These are phyloP conservation scores for Drepana falcataria DNA, from an alignment of 2,888 invertebrate species.

Conservation along the genomic window DNA sequence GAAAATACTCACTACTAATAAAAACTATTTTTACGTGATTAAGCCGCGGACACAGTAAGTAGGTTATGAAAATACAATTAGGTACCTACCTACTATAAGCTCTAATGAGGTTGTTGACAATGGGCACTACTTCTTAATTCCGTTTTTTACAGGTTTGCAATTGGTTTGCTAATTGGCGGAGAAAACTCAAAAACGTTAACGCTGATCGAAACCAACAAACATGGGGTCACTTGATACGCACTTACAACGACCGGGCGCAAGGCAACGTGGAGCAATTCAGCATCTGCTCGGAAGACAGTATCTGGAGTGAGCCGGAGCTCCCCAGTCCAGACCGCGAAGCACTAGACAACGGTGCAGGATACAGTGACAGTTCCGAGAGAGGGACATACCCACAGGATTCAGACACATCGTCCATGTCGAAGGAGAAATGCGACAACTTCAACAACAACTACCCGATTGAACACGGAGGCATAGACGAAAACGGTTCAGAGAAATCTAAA, in stretches of 20 bases:
- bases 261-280: slow-evolving; percentile 90
- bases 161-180: slow-evolving; percentile 91
- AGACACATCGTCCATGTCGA: slow-evolving; percentile 45
- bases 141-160: slow-evolving; percentile 81
- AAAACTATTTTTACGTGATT: too few species aligned
- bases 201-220: slow-evolving; percentile 83
- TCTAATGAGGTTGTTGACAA: too few species aligned
- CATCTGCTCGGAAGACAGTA: slow-evolving; percentile 87
- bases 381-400: slow-evolving; percentile 47
- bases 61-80: too few species aligned
- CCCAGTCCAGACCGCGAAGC: slow-evolving; percentile 40
- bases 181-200: slow-evolving; percentile 87
- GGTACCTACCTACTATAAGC: too few species aligned
- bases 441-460: slow-evolving; percentile 47
- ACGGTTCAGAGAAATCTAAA: slow-evolving; percentile 32
- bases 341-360: slow-evolving; percentile 41
- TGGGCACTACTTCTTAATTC: neutral
- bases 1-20: too few species aligned
- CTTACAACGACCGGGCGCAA: slow-evolving; percentile 85
- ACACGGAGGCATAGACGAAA: slow-evolving; percentile 37
- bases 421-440: slow-evolving; percentile 49
- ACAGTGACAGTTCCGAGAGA: slow-evolving; percentile 45
- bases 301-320: slow-evolving; percentile 84
- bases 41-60: too few species aligned
- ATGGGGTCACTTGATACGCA: slow-evolving; percentile 85